Conservation (phyloP, 2,113 vertebrate species). For the Myanophis thanlyinensis region DNA sequence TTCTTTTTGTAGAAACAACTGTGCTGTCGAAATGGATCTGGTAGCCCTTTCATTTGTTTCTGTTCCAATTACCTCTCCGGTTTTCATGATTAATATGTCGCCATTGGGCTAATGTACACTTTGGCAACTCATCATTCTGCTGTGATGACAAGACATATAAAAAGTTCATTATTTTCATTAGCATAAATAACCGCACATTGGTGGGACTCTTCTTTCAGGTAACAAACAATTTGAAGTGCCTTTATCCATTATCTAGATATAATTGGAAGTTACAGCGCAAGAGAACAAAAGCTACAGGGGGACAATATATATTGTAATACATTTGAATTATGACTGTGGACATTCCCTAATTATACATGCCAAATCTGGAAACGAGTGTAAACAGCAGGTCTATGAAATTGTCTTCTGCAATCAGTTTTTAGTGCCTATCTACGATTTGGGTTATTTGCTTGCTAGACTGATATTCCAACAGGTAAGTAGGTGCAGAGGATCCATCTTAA, state of each 20-base stretch:
- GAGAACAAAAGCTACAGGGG: constrained; percentile 47
- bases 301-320: constrained; percentile 30
- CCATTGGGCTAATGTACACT: constrained; percentile 66
- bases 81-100: constrained; percentile 72
- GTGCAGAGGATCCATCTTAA: no score
- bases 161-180: constrained; percentile 73
- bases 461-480: no score
- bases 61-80: constrained; percentile 64
- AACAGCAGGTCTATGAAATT: neutral
- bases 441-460: neutral
- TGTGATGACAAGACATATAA: constrained; percentile 67
- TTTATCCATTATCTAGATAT: constrained; percentile 65
- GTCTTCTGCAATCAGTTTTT: neutral
- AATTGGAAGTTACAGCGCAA: constrained; percentile 63
- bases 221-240: constrained; percentile 62
- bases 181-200: constrained; percentile 70
- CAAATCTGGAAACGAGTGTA: neutral
- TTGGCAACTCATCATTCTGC: constrained; percentile 67
- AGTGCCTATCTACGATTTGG: neutral
- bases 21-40: constrained; percentile 52
- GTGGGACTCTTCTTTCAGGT: constrained; percentile 59
- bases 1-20: constrained; percentile 36
- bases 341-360: constrained; percentile 22
- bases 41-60: constrained; percentile 62
- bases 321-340: constrained; percentile 13